phyloP scores from a whole-genome alignment of 2,797 vertebrate genomes.

The Pantherophis alleghaniensis region DNA sequence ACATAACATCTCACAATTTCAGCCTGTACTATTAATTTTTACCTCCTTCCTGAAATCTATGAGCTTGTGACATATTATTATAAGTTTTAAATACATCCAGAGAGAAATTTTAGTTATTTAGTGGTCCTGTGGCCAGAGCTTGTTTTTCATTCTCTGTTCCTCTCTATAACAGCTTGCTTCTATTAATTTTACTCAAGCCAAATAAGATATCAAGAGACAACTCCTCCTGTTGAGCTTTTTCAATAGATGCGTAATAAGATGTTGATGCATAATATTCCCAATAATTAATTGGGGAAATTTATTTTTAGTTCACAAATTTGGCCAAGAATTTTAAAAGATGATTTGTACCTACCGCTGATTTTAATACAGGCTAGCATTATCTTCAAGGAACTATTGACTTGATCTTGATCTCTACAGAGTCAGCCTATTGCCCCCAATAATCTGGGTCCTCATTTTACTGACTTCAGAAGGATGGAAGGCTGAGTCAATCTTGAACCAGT shows the following conservation, averaged over 20 bases:
- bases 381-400: background rate
- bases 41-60: background rate
- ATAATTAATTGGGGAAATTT: background rate
- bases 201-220: background rate
- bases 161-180: background rate
- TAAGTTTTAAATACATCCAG: background rate
- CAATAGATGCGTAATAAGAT: background rate
- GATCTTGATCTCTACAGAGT: background rate
- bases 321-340: background rate
- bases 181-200: background rate
- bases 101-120: background rate
- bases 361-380: background rate
- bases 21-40: background rate
- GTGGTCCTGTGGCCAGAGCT: background rate
- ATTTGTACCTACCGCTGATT: background rate
- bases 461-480: background rate
- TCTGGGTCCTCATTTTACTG: background rate
- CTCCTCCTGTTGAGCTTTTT: background rate
- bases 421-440: background rate
- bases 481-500: background rate
- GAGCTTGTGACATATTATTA: background rate
- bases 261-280: background rate
- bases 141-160: background rate
- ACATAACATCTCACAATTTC: constrained; percentile 42
- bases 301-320: background rate